phyloP scores from a whole-genome alignment of 2,113 vertebrate genomes.

The Gallinago media region DNA sequence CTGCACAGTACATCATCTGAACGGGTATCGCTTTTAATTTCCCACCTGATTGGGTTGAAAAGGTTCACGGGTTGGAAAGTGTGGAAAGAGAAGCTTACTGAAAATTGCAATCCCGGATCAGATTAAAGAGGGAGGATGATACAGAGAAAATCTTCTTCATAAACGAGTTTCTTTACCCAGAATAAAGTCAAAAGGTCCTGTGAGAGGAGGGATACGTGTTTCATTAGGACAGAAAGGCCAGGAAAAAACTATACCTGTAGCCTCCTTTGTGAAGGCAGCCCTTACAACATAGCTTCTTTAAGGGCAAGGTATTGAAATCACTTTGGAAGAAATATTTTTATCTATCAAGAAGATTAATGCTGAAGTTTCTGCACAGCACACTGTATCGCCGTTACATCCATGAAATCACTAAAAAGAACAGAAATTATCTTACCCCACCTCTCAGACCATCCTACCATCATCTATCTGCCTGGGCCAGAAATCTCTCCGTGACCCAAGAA shows the following conservation, averaged over 20 bases:
- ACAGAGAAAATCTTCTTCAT: background rate
- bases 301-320: background rate
- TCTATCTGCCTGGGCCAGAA: background rate
- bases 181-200: constrained; percentile 49
- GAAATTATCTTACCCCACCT: background rate
- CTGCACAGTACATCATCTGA: background rate
- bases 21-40: constrained; percentile 10
- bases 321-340: background rate
- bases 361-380: background rate
- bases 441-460: background rate
- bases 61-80: background rate
- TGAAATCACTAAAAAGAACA: background rate
- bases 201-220: background rate
- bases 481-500: background rate
- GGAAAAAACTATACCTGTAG: background rate
- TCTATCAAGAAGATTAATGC: background rate
- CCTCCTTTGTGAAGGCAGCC: background rate
- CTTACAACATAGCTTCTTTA: background rate
- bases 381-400: background rate
- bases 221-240: background rate
- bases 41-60: constrained; percentile 27
- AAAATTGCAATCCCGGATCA: constrained; percentile 29
- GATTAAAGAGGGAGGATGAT: constrained; percentile 21
- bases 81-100: constrained; percentile 13
- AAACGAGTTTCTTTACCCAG: constrained; percentile 11